Percentiles rank a stretch among this genome's conserved stretches.
Conservation (phyloP, 1,140 invertebrate species). For the Prorops nasuta region DNA sequence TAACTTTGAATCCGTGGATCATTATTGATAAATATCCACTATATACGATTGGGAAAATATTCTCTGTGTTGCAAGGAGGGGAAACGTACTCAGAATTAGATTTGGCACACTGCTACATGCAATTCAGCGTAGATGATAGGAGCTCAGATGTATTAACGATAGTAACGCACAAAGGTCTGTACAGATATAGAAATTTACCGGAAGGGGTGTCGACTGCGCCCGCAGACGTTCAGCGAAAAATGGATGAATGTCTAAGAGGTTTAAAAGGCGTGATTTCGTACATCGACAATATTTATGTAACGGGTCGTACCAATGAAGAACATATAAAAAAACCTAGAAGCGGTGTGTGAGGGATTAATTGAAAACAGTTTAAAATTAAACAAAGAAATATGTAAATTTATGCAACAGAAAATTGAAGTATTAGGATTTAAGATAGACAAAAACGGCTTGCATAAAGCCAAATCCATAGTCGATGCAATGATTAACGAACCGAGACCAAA, state of each 20-base stretch:
- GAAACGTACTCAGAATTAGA: conserved; percentile 7
- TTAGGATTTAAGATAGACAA: conserved; percentile 3
- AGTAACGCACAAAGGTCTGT: conserved; percentile 30
- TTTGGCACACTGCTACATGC: conserved; percentile 8
- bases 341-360: conserved; percentile 20
- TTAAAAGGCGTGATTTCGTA: conserved; percentile 21
- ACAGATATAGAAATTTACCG: conserved; percentile 35
- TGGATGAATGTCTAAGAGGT: conserved; percentile 35
- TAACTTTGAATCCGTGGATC: conserved; percentile 6
- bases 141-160: conserved; percentile 3
- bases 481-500: conserved; percentile 8
- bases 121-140: conserved; percentile 2
- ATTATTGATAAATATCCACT: conserved; percentile 11
- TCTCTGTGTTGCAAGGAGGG: not conserved
- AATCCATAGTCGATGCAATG: conserved; percentile 13
- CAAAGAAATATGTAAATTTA: conserved; percentile 20
- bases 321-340: conserved; percentile 14
- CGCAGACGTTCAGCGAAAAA: conserved; percentile 39
- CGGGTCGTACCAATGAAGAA: conserved; percentile 23
- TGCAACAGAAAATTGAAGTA: conserved; percentile 5
- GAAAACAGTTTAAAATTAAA: conserved; percentile 24
- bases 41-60: conserved; percentile 3
- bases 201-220: conserved; percentile 42
- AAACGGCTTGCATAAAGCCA: conserved; percentile 11
- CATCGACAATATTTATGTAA: conserved; percentile 35